Evolutionary conservation across 2,113 vertebrate genomes (phyloP).

Genomic region (Cynoglossus semilaevis): DNA sequence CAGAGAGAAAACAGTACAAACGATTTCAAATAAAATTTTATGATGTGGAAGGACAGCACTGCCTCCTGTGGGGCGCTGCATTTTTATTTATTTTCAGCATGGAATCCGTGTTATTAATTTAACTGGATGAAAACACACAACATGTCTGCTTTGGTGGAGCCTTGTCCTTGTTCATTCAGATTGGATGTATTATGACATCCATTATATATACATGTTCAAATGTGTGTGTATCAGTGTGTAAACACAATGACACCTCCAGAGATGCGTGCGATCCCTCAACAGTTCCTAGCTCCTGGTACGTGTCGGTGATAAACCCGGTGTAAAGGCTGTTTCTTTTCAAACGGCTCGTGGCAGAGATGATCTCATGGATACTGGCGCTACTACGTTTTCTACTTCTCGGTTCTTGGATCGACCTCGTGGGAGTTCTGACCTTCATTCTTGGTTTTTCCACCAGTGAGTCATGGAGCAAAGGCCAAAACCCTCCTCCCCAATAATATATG

Average conservation of each 20-base stretch:
- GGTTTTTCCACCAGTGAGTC: conserved; percentile 14
- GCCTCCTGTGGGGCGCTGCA: neutral
- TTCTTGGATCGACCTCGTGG: conserved; percentile 16
- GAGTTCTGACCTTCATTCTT: conserved; percentile 22
- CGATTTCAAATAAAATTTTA: neutral
- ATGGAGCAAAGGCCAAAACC: conserved; percentile 9
- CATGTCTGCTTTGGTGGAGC: too few relatives aligned
- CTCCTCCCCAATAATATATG: too few relatives aligned
- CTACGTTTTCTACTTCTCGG: conserved; percentile 34
- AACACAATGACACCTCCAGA: too few relatives aligned
- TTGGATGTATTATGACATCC: too few relatives aligned
- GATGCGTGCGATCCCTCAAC: too few relatives aligned
- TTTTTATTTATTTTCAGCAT: neutral
- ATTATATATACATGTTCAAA: neutral
- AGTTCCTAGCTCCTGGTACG: conserved; percentile 27
- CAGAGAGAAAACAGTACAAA: conserved; percentile 19
- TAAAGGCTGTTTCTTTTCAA: conserved; percentile 43
- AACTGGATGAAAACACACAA: too few relatives aligned
- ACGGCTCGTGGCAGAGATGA: conserved; percentile 41
- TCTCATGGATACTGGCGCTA: conserved; percentile 51
- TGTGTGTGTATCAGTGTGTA: conserved; percentile 17
- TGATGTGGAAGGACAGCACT: neutral
- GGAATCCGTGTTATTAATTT: neutral
- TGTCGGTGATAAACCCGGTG: conserved; percentile 43
- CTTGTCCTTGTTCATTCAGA: too few relatives aligned